Percentiles rank a stretch among this genome's conserved stretches.
phyloP scores from a whole-genome alignment of 2,113 vertebrate genomes.

The Micronycteris hirsuta region DNA sequence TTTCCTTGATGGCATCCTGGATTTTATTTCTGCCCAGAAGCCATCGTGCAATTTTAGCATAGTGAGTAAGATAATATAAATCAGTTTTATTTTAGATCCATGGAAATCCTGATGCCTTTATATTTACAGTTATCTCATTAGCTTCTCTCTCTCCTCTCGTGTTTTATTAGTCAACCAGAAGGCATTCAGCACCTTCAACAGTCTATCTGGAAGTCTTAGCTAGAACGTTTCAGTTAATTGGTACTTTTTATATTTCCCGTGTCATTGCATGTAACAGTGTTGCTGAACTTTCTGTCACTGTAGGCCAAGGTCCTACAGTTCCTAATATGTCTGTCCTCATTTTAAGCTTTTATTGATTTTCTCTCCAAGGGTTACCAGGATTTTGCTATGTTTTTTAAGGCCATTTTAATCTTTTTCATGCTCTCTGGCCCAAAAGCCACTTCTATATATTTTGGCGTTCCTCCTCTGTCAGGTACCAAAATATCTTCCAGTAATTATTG shows the following conservation, averaged over 20 bases:
- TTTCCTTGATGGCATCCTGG: background rate
- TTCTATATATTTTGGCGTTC: background rate
- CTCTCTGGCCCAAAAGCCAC: background rate
- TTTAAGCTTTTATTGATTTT: background rate
- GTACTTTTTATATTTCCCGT: background rate
- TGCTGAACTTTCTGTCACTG: background rate
- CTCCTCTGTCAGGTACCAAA: background rate
- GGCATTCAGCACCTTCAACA: background rate
- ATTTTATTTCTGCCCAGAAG: background rate
- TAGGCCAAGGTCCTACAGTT: background rate
- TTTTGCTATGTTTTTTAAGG: background rate
- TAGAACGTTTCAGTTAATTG: background rate
- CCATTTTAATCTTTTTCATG: background rate
- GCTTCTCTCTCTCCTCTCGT: background rate
- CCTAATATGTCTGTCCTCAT: background rate
- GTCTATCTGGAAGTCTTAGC: background rate
- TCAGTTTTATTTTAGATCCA: background rate
- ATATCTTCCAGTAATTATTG: background rate
- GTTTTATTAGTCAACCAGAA: background rate
- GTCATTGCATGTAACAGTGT: background rate
- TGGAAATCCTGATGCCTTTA: background rate
- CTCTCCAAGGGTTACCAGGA: background rate
- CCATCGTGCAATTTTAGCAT: background rate
- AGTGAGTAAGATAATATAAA: background rate
- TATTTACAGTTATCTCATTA: background rate